phyloP scores from a whole-genome alignment of 2,797 vertebrate species.

The Urophycis tenuis region DNA sequence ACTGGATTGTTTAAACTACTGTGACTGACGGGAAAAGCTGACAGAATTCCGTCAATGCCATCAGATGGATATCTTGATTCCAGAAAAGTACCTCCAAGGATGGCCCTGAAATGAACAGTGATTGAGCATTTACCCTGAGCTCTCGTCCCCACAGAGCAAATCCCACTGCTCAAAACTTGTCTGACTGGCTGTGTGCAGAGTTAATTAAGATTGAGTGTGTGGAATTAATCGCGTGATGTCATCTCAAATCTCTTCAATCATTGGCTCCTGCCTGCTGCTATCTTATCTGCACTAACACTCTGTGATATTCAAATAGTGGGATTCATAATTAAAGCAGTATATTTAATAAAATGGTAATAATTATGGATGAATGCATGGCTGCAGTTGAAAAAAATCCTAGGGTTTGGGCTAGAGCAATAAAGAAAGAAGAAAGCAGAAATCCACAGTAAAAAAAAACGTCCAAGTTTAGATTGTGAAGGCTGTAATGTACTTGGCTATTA shows the following conservation, averaged over 20 bases:
- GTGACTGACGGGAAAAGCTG: background rate
- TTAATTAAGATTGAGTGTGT: slow-evolving; percentile 61
- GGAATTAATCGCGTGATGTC: slow-evolving; percentile 51
- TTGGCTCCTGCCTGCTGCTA: slow-evolving; percentile 20
- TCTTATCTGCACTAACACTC: background rate
- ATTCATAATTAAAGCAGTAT: slow-evolving; percentile 1
- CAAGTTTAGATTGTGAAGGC: slow-evolving; percentile 27
- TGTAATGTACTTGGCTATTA: slow-evolving; percentile 26
- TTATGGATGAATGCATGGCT: background rate
- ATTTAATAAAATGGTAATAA: background rate
- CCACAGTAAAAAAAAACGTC: slow-evolving; percentile 14
- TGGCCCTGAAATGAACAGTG: slow-evolving; percentile 56
- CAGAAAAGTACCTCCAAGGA: slow-evolving; percentile 41
- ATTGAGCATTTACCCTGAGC: slow-evolving; percentile 57
- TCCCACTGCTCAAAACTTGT: slow-evolving; percentile 57
- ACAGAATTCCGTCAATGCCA: slow-evolving; percentile 6
- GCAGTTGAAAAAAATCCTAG: background rate
- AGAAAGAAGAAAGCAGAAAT: slow-evolving; percentile 20
- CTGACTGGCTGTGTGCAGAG: slow-evolving; percentile 49
- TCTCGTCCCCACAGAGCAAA: slow-evolving; percentile 58
- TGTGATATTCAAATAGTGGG: background rate
- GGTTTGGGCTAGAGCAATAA: slow-evolving; percentile 2
- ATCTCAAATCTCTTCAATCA: slow-evolving; percentile 44
- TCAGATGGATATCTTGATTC: slow-evolving; percentile 47
- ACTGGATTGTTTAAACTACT: background rate